These are phyloP conservation scores for Pogonus chalceus DNA, from an alignment of 1,140 invertebrate genomes.

Conservation along the genomic window DNA sequence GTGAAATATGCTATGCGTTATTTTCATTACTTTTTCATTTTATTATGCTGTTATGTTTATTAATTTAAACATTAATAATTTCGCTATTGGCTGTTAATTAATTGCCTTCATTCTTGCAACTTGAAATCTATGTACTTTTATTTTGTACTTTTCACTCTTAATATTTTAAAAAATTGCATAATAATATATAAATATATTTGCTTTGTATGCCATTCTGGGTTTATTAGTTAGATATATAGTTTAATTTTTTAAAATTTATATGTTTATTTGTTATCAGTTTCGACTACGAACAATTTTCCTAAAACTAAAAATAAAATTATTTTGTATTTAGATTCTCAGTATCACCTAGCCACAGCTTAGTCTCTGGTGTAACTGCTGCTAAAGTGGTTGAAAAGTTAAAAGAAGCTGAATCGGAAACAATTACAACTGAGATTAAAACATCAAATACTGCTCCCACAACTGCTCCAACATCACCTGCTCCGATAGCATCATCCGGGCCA, in stretches of 20 bases:
- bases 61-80: no score
- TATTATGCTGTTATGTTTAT: no score
- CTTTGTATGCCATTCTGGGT: not conserved
- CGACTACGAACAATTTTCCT: not conserved
- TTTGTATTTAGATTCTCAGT: constrained; percentile 30
- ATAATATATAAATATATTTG: not conserved
- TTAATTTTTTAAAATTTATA: not conserved
- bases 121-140: no score
- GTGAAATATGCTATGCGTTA: no score
- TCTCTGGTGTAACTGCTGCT: constrained; percentile 13
- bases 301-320: not conserved
- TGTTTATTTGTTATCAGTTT: not conserved
- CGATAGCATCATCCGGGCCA: constrained; percentile 23
- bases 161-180: no score
- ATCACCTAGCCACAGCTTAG: constrained; percentile 31
- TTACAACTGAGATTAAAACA: constrained; percentile 13
- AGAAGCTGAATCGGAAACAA: constrained; percentile 14
- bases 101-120: no score
- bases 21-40: no score
- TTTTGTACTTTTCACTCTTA: no score
- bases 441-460: constrained; percentile 14
- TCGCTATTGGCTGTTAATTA: no score
- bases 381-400: constrained; percentile 23
- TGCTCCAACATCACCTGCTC: constrained; percentile 29
- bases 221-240: not conserved